Percentiles rank a stretch among this genome's conserved stretches.
Conservation (phyloP, 2,113 vertebrate genomes). For the Elgaria multicarinata region DNA sequence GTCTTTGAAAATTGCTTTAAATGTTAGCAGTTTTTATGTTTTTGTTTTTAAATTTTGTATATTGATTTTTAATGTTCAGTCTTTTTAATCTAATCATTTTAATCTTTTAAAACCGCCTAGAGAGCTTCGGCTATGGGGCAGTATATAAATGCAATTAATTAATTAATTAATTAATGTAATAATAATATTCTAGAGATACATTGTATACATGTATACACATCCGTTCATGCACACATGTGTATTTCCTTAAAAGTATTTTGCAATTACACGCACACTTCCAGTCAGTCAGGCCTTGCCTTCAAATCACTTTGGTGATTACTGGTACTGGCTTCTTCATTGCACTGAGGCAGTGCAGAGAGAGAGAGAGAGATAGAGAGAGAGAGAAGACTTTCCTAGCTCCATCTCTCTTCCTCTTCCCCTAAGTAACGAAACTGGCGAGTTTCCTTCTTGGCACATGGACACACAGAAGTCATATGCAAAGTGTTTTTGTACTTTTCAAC, state of each 20-base stretch:
- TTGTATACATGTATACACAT: no score
- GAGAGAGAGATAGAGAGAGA: no score
- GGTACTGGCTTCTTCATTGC: not conserved
- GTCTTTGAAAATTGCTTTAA: no score
- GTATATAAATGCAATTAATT: no score
- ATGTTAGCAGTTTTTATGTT: no score
- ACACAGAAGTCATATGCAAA: slow-evolving; percentile 16
- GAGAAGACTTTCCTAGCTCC: not conserved
- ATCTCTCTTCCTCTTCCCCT: not conserved
- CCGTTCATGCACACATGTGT: not conserved
- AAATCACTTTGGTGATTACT: not conserved
- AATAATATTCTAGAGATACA: not conserved
- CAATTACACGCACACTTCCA: not conserved
- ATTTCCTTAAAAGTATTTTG: not conserved
- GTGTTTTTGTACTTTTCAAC: slow-evolving; percentile 43
- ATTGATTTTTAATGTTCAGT: no score
- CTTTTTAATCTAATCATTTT: no score
- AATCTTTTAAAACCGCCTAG: no score
- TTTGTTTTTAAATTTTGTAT: no score
- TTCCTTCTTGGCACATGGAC: slow-evolving; percentile 30
- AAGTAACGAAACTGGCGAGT: slow-evolving; percentile 14
- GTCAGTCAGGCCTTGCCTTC: not conserved
- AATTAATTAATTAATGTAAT: no score
- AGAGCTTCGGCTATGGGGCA: no score
- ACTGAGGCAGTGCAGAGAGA: not conserved